phyloP scores from a whole-genome alignment of 2,797 vertebrate species.

The Podarcis siculus region DNA sequence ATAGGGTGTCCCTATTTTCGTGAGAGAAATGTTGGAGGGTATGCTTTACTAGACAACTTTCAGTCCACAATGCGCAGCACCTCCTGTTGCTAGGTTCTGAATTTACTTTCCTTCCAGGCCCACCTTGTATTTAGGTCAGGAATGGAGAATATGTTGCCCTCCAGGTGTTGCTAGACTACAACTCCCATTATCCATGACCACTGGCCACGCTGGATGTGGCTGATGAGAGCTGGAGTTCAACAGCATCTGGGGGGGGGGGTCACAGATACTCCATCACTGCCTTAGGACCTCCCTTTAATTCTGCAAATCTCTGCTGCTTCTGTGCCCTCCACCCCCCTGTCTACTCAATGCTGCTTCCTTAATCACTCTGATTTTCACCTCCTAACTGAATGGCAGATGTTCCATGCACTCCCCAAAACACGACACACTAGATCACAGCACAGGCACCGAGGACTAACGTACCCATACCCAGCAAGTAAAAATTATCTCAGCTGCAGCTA shows the following conservation, averaged over 20 bases:
- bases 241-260: too few relatives aligned
- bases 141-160: too few relatives aligned
- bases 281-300: not conserved
- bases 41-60: not conserved
- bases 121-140: not conserved
- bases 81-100: not conserved
- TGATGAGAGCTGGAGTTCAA: too few relatives aligned
- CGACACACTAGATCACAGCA: not conserved
- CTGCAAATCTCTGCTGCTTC: not conserved
- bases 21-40: too few relatives aligned
- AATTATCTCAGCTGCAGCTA: not conserved
- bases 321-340: too few relatives aligned
- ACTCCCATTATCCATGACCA: too few relatives aligned
- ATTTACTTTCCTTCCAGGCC: not conserved
- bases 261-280: too few relatives aligned
- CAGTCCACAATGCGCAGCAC: not conserved
- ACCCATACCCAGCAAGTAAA: not conserved
- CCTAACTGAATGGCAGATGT: not conserved
- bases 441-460: not conserved
- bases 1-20: too few relatives aligned
- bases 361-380: not conserved
- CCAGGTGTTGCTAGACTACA: too few relatives aligned
- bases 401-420: not conserved
- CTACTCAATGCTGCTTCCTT: not conserved
- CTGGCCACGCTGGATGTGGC: too few relatives aligned